These are phyloP conservation scores for Melanocharis versteri DNA, from an alignment of 2,113 vertebrate species.

Conservation along the genomic window DNA sequence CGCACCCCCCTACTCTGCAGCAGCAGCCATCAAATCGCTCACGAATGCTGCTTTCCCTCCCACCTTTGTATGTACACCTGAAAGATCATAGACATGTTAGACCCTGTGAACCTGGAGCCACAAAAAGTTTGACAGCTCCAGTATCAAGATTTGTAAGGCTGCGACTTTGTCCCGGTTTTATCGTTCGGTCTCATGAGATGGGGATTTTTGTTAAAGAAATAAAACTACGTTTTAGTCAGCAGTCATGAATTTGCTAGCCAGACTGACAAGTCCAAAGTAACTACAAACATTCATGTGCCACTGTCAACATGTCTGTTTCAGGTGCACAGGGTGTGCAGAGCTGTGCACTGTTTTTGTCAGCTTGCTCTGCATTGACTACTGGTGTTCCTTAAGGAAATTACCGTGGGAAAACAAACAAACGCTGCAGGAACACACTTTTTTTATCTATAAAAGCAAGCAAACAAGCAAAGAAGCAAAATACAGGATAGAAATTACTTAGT, in stretches of 20 bases:
- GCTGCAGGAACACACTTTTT: neutral
- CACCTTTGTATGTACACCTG: neutral
- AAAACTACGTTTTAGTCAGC: neutral
- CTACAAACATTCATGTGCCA: neutral
- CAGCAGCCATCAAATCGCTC: neutral
- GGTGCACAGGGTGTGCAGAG: neutral
- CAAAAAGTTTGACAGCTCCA: neutral
- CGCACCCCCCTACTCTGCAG: accelerated
- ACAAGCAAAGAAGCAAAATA: neutral
- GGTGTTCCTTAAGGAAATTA: neutral
- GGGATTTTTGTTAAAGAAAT: neutral
- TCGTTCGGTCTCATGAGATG: neutral
- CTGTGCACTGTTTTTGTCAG: neutral
- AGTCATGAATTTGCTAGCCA: neutral
- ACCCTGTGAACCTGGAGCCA: neutral
- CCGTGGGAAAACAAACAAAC: neutral
- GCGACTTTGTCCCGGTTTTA: neutral
- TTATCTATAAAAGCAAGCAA: neutral
- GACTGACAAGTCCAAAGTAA: neutral
- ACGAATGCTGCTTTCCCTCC: accelerated
- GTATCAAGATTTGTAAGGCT: neutral
- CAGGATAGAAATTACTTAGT: neutral
- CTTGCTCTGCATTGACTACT: neutral
- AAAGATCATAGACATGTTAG: neutral
- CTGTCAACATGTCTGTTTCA: neutral